These are phyloP conservation scores for Aegithalos caudatus DNA, from an alignment of 2,113 vertebrate genomes.

Conservation along the genomic window DNA sequence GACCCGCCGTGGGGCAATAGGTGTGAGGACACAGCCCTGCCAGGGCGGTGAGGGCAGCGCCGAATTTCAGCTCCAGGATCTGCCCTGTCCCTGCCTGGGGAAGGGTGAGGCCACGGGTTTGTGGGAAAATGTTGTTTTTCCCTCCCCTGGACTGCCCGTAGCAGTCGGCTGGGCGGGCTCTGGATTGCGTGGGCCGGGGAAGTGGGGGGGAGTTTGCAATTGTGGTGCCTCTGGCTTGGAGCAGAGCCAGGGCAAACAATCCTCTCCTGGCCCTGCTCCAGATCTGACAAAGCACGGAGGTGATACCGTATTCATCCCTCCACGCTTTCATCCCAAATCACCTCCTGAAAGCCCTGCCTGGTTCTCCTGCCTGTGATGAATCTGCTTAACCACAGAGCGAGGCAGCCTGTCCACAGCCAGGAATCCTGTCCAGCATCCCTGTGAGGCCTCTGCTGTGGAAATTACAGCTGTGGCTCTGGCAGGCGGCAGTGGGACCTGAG, in stretches of 20 bases:
- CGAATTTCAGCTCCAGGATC: background rate
- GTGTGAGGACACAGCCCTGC: background rate
- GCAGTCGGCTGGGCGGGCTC: constrained; percentile 15
- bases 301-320: background rate
- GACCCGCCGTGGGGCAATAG: background rate
- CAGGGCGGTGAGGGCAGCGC: background rate
- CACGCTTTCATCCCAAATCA: background rate
- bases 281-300: constrained; percentile 12
- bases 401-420: background rate
- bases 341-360: background rate
- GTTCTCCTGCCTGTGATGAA: background rate
- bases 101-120: constrained; percentile 32
- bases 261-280: constrained; percentile 13
- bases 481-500: background rate
- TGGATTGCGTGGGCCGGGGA: constrained; percentile 11
- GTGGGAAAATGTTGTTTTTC: constrained; percentile 45
- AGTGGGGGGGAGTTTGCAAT: background rate
- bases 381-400: background rate
- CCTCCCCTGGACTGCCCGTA: constrained; percentile 41
- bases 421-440: background rate
- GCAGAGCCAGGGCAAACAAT: constrained; percentile 8
- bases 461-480: constrained; percentile 42
- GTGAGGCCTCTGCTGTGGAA: background rate
- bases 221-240: constrained; percentile 53
- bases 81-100: background rate